Conservation (phyloP, 1,140 invertebrate genomes). For the Drosophila sulfurigaster region DNA sequence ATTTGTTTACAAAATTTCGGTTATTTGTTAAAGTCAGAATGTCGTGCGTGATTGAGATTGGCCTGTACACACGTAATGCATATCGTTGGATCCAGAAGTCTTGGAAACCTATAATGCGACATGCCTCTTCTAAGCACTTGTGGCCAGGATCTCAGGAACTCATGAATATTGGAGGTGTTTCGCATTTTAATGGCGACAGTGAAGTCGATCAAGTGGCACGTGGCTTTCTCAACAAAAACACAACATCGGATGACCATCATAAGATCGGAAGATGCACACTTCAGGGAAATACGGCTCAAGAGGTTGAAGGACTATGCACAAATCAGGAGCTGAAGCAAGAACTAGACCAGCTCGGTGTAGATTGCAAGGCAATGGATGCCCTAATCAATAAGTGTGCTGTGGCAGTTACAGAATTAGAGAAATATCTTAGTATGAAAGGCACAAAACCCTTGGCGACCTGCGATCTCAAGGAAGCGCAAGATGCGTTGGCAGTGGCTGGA, state of each 20-base stretch:
- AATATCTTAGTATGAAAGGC: no score
- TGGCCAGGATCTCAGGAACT: background rate
- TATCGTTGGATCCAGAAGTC: background rate
- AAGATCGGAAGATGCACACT: background rate
- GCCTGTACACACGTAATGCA: background rate
- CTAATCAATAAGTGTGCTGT: no score
- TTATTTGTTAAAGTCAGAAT: background rate
- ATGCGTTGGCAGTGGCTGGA: background rate
- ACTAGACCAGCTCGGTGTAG: no score
- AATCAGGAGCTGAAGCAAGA: background rate
- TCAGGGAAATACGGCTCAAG: no score
- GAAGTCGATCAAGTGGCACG: background rate
- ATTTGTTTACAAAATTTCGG: background rate
- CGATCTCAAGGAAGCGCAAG: no score
- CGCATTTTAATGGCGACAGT: background rate
- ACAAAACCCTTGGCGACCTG: no score
- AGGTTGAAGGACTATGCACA: no score
- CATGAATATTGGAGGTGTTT: background rate
- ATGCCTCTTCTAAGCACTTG: background rate
- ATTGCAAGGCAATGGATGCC: no score
- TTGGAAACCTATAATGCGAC: background rate
- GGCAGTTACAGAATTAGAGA: no score
- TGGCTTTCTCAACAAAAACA: background rate
- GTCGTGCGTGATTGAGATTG: background rate
- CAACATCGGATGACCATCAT: background rate